Evolutionary conservation across 2,797 vertebrate species (phyloP), one percentile per base, ranked within the genome.

Genomic region (Poeciliopsis presidionis): DNA sequence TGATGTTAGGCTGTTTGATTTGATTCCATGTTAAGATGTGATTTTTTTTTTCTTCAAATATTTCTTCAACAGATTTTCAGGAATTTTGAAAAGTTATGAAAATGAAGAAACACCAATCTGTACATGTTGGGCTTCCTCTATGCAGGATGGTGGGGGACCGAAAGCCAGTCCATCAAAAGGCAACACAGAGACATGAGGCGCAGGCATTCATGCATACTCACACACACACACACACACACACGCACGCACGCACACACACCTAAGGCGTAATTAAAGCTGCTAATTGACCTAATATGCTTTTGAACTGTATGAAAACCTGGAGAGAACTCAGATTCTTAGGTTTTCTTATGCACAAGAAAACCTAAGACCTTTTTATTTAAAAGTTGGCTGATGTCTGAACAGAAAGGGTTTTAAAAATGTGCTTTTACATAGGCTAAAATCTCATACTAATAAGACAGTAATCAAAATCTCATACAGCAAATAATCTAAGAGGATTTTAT

Each of bases 401-500:
- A 6, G 2, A 16, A 14, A 28, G 7, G 25, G 43, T 18, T 67
- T 67, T 25, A 25, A 39, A 65, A 39, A 4, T 65, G 8, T 0
- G 33, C 20, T 69, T 69, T 43, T 7, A 7, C 13, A 25, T 69
- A 69, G 41, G 5, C 43, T 69, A n/a, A 14, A n/a, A 69, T 69
- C 4, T 11, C 9, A 43, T 45, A 13, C 22, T 45, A 43, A 45
- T 14, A 3, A 45, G 45, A 25, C 72, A 73, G 11, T 39, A 25
- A 25, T n/a, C 39, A 13, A 74, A 43, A 45, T 63, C 4, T 25
- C 28, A 25, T 1, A 46, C 2, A 30, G 51, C 13, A 18, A 22
- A 47, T 71, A 14, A 51, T 5, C 12, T 0, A 41, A 41, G 63
- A 88, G 51, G 86, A 74, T 77, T 2, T 49, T 94, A 89, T 91